Base-by-base conservation (phyloP, 1,140 invertebrate genomes). In the Chironomus striatipennis region DNA sequence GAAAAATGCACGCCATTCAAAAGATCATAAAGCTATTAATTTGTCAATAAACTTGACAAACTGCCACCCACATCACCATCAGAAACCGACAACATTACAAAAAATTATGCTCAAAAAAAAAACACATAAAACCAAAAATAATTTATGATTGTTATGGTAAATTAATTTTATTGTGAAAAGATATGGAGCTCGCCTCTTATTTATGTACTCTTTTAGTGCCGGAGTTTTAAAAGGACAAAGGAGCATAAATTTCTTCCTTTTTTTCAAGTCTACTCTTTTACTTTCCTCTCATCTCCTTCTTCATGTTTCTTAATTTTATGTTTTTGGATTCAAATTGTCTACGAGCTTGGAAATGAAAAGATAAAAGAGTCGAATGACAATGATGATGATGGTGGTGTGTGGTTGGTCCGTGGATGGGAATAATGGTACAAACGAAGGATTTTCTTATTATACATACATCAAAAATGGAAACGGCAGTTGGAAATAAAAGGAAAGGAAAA, bases 121-220 rank as follows among this genome's bases (percentile, higher is more conserved):
- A 57, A 57, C 47, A 57, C n/a, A 57, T 34, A 57, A 20, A 70
- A 70, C 17, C 65, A 1, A 21, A 70, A 70, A 70, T 70, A 70
- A 70, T 70, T 70, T 70, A 70, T 70, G 65, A 70, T 20, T 70
- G 65, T 21, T 70, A 20, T 21, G 65, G 65, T 70, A 70, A 70
- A 70, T 70, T 70, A 70, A 70, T 70, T 70, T 70, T 70, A 70
- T 70, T 70, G 65, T 70, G 17, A 70, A 70, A 70, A 20, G 17
- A 70, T 70, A 21, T 57, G 47, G 47, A 57, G 12, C 12, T 57
- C 47, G 47, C 47, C 47, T 57, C 47, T 47, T 57, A 57, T 57
- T 57, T 57, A 57, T 57, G 47, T 12, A 57, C 47, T 57, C n/a
- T 57, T 57, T 5, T 34, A n/a, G 47, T 57, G 47, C 12, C 47